Evolutionary conservation across 2,113 vertebrate genomes (phyloP).

Genomic region (Poeciliopsis prolifica): DNA sequence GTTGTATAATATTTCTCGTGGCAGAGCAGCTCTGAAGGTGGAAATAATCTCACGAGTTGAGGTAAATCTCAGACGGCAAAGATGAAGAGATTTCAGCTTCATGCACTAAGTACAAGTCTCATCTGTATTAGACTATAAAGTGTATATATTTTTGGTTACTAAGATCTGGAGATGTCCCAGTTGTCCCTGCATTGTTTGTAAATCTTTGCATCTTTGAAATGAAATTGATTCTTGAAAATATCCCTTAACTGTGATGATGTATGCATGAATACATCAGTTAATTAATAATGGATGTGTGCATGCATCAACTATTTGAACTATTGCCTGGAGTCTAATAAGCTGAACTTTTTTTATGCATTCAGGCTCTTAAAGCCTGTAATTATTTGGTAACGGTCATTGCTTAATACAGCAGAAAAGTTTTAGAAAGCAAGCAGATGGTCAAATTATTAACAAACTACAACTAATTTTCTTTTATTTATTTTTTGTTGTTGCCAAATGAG

Average conservation of each 20-base stretch:
- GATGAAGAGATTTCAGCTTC: conserved; percentile 8
- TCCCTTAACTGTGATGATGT: not conserved
- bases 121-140: conserved; percentile 10
- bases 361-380: no score
- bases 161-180: not conserved
- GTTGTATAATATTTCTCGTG: conserved; percentile 59
- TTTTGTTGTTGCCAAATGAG: not conserved
- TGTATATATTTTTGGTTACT: conserved; percentile 7
- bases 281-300: not conserved
- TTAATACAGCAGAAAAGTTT: not conserved
- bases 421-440: not conserved
- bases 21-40: conserved; percentile 41
- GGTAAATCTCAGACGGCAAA: conserved; percentile 47
- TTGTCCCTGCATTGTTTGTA: not conserved
- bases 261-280: not conserved
- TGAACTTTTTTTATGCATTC: no score
- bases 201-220: not conserved
- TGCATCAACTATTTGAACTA: not conserved
- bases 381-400: no score
- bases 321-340: no score
- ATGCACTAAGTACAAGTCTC: conserved; percentile 1
- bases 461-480: not conserved
- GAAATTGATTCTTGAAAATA: not conserved
- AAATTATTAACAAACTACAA: not conserved
- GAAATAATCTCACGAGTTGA: conserved; percentile 54